Conservation (phyloP, 2,113 vertebrate genomes). For the Mungos mungo region DNA sequence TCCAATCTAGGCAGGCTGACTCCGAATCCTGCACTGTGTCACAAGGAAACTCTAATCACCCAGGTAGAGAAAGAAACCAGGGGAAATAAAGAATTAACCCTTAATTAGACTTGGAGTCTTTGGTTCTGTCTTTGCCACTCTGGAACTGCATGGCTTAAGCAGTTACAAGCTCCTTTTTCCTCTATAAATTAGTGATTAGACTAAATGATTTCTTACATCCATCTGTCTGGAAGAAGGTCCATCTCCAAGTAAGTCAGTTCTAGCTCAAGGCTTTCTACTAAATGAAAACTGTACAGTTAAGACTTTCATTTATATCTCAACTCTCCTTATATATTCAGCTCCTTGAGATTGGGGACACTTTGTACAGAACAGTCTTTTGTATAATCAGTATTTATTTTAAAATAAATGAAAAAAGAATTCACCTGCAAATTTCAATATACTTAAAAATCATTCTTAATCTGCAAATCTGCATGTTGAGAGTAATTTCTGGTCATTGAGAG, state of each 20-base stretch:
- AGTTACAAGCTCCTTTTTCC: neutral
- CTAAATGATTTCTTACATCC: neutral
- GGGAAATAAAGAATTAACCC: neutral
- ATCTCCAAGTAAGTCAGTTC: neutral
- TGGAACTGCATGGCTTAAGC: neutral
- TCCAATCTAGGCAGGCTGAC: neutral
- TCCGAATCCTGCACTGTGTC: neutral
- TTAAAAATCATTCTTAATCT: constrained; percentile 23
- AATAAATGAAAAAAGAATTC: neutral
- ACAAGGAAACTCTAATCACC: neutral
- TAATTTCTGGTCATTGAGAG: neutral
- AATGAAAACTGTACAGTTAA: neutral
- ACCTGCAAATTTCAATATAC: neutral
- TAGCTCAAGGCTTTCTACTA: neutral
- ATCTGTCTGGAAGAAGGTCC: neutral
- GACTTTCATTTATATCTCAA: neutral
- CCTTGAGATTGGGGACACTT: neutral
- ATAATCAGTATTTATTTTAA: neutral
- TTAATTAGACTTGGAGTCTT: neutral
- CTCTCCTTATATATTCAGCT: neutral
- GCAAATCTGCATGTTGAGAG: neutral
- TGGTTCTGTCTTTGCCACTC: neutral
- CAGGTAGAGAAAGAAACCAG: neutral
- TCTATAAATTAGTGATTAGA: neutral
- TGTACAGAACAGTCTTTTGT: neutral